Evolutionary conservation across 2,113 vertebrate species (phyloP).

Genomic region (Oxygymnocypris stewartii): DNA sequence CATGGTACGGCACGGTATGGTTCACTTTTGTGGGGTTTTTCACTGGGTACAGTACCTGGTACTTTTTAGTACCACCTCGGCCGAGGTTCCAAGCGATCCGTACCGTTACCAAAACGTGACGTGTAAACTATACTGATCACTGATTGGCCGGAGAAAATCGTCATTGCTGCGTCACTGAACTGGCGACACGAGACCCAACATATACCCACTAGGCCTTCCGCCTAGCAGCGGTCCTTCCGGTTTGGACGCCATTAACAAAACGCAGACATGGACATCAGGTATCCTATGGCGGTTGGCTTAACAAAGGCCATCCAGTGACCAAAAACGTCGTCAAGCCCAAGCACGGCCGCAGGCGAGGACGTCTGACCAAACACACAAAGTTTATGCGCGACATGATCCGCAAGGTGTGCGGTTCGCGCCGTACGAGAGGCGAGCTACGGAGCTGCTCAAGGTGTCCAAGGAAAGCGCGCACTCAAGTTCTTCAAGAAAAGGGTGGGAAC

Average conservation of each 20-base stretch:
- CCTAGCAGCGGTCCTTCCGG: slow-evolving; percentile 64
- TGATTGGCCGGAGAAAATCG: too few relatives aligned
- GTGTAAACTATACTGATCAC: too few relatives aligned
- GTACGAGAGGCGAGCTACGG: slow-evolving; percentile 92
- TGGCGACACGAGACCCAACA: too few relatives aligned
- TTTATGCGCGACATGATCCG: slow-evolving; percentile 95
- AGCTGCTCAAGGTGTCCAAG: slow-evolving; percentile 95
- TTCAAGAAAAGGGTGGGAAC: slow-evolving; percentile 98
- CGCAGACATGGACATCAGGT: slow-evolving; percentile 88
- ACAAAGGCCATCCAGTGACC: slow-evolving; percentile 92
- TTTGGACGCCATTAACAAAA: slow-evolving; percentile 67
- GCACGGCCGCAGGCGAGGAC: slow-evolving; percentile 92
- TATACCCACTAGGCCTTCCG: too few relatives aligned
- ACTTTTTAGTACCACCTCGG: too few relatives aligned
- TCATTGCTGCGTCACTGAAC: too few relatives aligned
- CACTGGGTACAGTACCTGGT: too few relatives aligned
- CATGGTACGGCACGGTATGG: too few relatives aligned
- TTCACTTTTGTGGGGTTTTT: too few relatives aligned
- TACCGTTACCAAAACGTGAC: too few relatives aligned
- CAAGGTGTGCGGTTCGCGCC: slow-evolving; percentile 92
- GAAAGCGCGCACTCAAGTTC: slow-evolving; percentile 96
- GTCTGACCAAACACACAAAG: slow-evolving; percentile 96
- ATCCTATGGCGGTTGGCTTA: slow-evolving; percentile 97
- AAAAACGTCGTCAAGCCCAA: slow-evolving; percentile 88
- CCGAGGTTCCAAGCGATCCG: too few relatives aligned